These are phyloP conservation scores for Baryphthengus martii DNA, from an alignment of 2,113 vertebrate species.

Conservation along the genomic window DNA sequence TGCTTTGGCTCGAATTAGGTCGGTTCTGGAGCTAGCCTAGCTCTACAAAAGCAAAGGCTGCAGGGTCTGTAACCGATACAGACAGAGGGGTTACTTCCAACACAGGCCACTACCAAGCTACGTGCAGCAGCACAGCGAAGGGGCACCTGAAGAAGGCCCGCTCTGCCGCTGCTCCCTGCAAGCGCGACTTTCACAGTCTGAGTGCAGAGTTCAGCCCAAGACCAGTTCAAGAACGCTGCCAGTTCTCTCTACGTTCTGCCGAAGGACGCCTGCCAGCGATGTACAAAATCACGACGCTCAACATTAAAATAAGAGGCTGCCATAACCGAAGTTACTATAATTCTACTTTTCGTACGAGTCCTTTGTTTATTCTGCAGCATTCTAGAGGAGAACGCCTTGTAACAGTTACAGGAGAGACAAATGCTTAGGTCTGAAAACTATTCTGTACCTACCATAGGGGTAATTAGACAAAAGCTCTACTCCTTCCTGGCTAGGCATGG, in stretches of 20 bases:
- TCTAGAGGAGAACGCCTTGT: not conserved
- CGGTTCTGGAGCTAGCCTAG: not conserved
- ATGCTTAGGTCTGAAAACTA: not conserved
- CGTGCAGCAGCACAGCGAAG: not conserved
- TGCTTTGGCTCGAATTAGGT: not conserved
- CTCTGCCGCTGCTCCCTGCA: not conserved
- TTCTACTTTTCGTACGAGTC: not conserved
- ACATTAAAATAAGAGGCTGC: not conserved
- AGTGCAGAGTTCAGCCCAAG: not conserved
- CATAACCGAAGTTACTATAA: not conserved
- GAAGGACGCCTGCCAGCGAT: not conserved
- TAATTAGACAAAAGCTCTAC: slow-evolving; percentile 15
- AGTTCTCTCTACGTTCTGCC: not conserved
- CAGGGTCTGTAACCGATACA: not conserved
- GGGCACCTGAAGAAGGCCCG: not conserved
- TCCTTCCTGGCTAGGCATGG: not conserved
- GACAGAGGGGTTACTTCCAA: not conserved
- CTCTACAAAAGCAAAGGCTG: not conserved
- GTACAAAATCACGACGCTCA: not conserved
- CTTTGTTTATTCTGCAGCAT: not conserved
- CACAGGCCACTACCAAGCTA: not conserved
- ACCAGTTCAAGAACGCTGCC: not conserved
- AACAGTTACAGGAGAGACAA: not conserved
- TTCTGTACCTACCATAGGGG: not conserved
- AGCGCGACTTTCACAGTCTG: not conserved